Conservation (phyloP, 2,113 vertebrate genomes). For the Barbus barbus region DNA sequence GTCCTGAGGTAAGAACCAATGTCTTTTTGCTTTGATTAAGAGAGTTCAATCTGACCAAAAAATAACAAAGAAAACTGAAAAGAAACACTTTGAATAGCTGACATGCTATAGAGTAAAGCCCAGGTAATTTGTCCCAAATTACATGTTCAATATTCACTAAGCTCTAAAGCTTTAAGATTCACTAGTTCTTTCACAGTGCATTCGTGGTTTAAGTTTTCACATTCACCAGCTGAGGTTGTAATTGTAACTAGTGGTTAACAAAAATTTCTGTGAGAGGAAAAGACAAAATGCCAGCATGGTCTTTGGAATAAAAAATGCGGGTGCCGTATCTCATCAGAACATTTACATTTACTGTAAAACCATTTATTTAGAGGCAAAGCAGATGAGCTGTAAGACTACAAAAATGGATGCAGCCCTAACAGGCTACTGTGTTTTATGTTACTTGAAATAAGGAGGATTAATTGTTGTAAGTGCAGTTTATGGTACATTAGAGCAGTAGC, state of each 20-base stretch:
- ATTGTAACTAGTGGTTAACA: constrained; percentile 78
- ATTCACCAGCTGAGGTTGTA: constrained; percentile 81
- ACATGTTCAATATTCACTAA: constrained; percentile 51
- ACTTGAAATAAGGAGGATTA: background rate
- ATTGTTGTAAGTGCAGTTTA: constrained; percentile 21
- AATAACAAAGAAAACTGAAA: constrained; percentile 59
- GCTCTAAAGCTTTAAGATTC: constrained; percentile 64
- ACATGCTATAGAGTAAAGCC: constrained; percentile 72
- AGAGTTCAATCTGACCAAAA: constrained; percentile 45
- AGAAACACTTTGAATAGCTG: constrained; percentile 67
- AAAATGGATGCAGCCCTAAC: background rate
- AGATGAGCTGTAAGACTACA: background rate
- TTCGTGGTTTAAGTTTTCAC: constrained; percentile 80
- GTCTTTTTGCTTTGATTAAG: constrained; percentile 66
- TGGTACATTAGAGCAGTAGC: constrained; percentile 41
- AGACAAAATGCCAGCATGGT: constrained; percentile 52
- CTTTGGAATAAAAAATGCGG: constrained; percentile 62
- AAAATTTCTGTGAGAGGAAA: constrained; percentile 53
- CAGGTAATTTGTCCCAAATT: constrained; percentile 43
- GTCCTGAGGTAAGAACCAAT: constrained; percentile 81
- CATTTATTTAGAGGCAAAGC: background rate
- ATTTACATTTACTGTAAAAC: constrained; percentile 32
- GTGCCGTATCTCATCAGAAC: background rate
- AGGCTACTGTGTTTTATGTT: background rate
- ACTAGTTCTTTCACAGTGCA: constrained; percentile 78